These are phyloP conservation scores for Garra rufa DNA, from an alignment of 2,113 vertebrate species.

Conservation along the genomic window DNA sequence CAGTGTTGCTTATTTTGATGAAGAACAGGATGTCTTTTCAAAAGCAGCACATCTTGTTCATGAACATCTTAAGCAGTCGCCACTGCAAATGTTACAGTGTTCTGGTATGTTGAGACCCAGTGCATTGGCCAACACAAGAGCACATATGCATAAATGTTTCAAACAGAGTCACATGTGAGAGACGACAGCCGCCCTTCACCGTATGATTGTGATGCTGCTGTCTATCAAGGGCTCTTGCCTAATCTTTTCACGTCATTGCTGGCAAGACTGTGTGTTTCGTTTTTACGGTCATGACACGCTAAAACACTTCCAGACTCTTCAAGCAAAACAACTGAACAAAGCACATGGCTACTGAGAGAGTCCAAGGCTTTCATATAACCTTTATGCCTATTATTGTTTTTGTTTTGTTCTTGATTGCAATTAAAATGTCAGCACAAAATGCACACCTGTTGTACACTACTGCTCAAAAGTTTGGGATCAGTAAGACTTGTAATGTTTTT, in stretches of 20 bases:
- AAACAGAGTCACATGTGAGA: not conserved
- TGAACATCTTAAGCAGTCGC: not conserved
- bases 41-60: not conserved
- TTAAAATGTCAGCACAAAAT: not conserved
- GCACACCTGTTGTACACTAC: not conserved
- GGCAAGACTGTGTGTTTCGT: constrained; percentile 11
- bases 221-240: not conserved
- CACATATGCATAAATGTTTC: not conserved
- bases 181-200: not conserved
- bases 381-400: not conserved
- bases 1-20: not conserved
- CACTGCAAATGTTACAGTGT: not conserved
- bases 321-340: not conserved
- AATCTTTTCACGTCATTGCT: not conserved
- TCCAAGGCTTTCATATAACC: not conserved
- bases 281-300: not conserved
- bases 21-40: not conserved
- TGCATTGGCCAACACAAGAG: not conserved
- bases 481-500: too few species aligned
- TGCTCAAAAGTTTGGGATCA: too few species aligned
- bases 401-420: not conserved
- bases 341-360: not conserved
- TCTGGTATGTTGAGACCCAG: not conserved
- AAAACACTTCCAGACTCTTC: not conserved
- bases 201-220: not conserved